Evolutionary conservation across 1,140 invertebrate genomes (phyloP).

Genomic region (Bombus terrestris): DNA sequence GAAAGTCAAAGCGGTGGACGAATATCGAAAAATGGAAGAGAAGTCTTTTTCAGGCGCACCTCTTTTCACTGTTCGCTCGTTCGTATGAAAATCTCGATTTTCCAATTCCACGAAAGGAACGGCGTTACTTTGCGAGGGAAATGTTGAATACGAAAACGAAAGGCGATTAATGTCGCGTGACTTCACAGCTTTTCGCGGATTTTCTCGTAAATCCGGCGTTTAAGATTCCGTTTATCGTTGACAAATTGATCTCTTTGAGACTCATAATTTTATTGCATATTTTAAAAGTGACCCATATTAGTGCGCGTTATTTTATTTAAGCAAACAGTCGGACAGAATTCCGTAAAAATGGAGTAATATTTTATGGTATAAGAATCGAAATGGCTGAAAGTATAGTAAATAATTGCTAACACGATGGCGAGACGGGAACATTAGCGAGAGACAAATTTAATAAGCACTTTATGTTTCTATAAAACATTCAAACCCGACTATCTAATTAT

Average conservation of each 20-base stretch:
- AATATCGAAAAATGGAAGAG: not conserved
- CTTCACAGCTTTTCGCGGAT: slow-evolving; percentile 1
- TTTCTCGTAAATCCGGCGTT: not conserved
- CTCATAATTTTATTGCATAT: not conserved
- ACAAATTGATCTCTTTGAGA: not conserved
- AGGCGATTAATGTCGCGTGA: slow-evolving; percentile 15
- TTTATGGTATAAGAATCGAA: not conserved
- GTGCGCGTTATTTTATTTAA: not conserved
- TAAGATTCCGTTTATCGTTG: not conserved
- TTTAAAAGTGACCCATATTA: not conserved
- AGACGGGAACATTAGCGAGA: not conserved
- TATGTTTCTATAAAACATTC: not conserved
- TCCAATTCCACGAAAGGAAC: not conserved
- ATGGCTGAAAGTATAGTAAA: not conserved
- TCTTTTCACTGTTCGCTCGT: not conserved
- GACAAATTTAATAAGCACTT: not conserved
- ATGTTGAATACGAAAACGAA: not conserved
- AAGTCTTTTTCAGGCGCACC: not conserved
- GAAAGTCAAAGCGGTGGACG: not conserved
- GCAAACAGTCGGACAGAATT: not conserved
- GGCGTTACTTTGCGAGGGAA: not conserved
- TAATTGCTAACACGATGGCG: not conserved
- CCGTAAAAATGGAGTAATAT: not conserved
- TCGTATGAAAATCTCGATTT: slow-evolving; percentile 1
- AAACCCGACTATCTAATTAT: not conserved